These are phyloP conservation scores for Mirounga angustirostris DNA, from an alignment of 2,113 vertebrate genomes.

Conservation along the genomic window DNA sequence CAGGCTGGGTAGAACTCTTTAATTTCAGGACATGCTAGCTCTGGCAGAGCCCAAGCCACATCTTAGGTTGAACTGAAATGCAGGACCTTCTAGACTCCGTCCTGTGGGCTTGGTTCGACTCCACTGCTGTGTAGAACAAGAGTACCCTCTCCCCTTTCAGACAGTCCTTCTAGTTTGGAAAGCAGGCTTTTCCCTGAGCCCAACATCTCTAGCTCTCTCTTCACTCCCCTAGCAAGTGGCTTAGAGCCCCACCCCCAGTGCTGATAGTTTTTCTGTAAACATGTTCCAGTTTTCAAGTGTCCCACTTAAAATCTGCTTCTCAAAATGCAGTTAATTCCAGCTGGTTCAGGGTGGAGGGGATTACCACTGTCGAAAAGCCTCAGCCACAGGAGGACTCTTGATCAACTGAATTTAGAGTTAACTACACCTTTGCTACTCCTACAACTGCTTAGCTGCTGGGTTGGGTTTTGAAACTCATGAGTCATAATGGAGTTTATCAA, in stretches of 20 bases:
- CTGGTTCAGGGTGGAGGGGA: rapidly evolving
- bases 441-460: background rate
- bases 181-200: background rate
- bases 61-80: background rate
- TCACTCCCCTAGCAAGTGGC: no score
- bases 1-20: background rate
- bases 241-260: background rate
- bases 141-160: background rate
- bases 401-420: background rate
- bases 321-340: background rate
- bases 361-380: background rate
- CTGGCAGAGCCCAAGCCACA: background rate
- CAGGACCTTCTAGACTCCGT: background rate
- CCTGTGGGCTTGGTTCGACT: background rate
- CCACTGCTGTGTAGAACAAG: rapidly evolving
- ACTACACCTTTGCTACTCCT: background rate
- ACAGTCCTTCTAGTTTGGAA: background rate
- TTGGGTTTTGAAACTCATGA: background rate
- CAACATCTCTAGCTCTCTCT: background rate
- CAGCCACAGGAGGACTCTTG: background rate
- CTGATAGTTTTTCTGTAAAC: background rate
- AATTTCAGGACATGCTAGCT: background rate
- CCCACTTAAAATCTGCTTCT: background rate
- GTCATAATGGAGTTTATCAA: background rate
- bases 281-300: background rate